Percentiles rank a stretch among this genome's conserved stretches.
Evolutionary conservation across 2,888 invertebrate species (phyloP).

Genomic region (Polymixis flavicincta): DNA sequence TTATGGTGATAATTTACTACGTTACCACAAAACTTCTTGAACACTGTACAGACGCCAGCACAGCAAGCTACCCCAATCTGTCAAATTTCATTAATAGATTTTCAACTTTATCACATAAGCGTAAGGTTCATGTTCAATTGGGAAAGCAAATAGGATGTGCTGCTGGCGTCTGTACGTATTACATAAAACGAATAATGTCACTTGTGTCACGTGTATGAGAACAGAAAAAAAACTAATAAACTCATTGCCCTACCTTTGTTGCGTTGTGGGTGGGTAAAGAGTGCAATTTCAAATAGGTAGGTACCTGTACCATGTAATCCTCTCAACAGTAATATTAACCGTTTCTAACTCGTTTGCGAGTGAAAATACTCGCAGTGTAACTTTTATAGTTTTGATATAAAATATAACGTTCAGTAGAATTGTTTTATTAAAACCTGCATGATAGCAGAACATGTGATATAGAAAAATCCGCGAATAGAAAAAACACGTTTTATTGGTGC

Average conservation of each 20-base stretch:
- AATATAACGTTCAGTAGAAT: background rate
- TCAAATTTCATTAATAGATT: too few species aligned
- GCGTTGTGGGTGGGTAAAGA: background rate
- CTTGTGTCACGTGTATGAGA: background rate
- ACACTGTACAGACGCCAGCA: too few species aligned
- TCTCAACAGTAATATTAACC: slow-evolving; percentile 16
- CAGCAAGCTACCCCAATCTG: too few species aligned
- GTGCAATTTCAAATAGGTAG: background rate
- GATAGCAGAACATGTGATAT: background rate
- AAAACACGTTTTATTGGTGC: background rate
- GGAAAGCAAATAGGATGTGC: too few species aligned
- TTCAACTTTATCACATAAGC: too few species aligned
- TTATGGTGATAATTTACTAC: too few species aligned
- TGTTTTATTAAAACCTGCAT: background rate
- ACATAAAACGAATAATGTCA: background rate
- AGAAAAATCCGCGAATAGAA: background rate
- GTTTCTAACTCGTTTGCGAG: slow-evolving; percentile 19
- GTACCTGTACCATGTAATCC: background rate
- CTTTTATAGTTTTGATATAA: slow-evolving; percentile 9
- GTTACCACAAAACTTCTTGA: too few species aligned
- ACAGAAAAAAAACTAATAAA: background rate
- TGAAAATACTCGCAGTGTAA: slow-evolving; percentile 1
- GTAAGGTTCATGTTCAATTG: too few species aligned
- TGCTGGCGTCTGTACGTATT: too few species aligned
- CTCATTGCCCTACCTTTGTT: background rate